Conservation (phyloP, 2,888 invertebrate species). For the Leucania comma region DNA sequence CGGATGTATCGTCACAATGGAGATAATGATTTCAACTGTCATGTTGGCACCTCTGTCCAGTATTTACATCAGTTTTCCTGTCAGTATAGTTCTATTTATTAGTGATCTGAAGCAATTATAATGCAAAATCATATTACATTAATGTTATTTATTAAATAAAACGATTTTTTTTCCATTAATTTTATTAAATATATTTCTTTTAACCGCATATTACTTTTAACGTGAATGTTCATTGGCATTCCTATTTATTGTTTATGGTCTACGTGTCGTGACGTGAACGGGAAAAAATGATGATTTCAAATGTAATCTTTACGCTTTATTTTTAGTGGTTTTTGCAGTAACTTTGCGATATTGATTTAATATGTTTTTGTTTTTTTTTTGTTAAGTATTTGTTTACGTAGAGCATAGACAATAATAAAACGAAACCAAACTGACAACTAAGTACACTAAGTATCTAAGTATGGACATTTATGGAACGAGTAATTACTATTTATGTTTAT, state of each 20-base stretch:
- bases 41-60: constrained; percentile 52
- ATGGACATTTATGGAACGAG: no score
- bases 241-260: constrained; percentile 2
- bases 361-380: neutral
- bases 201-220: neutral
- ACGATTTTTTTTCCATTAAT: neutral
- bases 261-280: neutral
- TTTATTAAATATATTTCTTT: neutral
- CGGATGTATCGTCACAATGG: constrained; percentile 63
- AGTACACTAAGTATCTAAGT: no score
- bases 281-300: neutral
- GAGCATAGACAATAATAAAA: neutral
- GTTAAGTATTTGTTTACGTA: neutral
- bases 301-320: no score
- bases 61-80: constrained; percentile 20
- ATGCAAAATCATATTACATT: no score
- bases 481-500: neutral
- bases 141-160: no score
- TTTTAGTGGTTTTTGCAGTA: neutral
- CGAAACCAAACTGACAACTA: neutral
- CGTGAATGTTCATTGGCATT: neutral
- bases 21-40: constrained; percentile 36
- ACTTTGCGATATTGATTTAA: no score
- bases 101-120: neutral
- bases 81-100: neutral